Conservation (phyloP, 2,113 vertebrate species). For the Perca flavescens region DNA sequence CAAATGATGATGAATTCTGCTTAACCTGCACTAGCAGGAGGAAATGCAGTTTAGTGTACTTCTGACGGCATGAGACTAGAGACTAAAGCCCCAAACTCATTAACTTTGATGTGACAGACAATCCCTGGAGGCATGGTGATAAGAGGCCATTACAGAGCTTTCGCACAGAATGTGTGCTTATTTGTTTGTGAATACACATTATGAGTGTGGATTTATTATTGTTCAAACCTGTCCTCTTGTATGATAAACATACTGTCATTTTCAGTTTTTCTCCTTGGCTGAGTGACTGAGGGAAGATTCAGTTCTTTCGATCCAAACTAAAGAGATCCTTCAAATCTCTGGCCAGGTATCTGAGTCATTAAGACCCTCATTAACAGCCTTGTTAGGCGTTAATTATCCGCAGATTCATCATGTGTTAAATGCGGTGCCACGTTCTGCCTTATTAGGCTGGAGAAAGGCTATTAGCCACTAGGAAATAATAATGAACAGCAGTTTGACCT, state of each 20-base stretch:
- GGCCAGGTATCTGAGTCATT: slow-evolving; percentile 65
- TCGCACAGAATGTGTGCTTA: not conserved
- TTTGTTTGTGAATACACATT: not conserved
- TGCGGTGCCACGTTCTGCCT: slow-evolving; percentile 64
- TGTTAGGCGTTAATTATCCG: slow-evolving; percentile 73
- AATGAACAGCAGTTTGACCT: slow-evolving; percentile 72
- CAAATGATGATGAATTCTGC: not conserved
- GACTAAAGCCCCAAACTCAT: slow-evolving; percentile 38
- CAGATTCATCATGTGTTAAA: slow-evolving; percentile 70
- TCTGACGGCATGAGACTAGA: slow-evolving; percentile 16
- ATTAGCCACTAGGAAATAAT: slow-evolving; percentile 74
- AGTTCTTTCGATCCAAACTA: slow-evolving; percentile 14
- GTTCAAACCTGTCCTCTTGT: slow-evolving; percentile 1
- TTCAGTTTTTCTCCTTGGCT: not conserved
- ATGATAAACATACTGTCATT: not conserved
- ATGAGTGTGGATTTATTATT: not conserved
- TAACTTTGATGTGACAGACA: slow-evolving; percentile 29
- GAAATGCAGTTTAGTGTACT: not conserved
- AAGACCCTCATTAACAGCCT: slow-evolving; percentile 66
- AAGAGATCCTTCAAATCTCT: slow-evolving; percentile 37
- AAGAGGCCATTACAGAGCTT: not conserved
- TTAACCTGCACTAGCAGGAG: not conserved
- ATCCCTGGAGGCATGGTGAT: slow-evolving; percentile 1
- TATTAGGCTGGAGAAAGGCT: slow-evolving; percentile 66
- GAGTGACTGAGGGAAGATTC: not conserved